Conservation (phyloP, 2,888 invertebrate genomes). For the Nomada lathburiana region DNA sequence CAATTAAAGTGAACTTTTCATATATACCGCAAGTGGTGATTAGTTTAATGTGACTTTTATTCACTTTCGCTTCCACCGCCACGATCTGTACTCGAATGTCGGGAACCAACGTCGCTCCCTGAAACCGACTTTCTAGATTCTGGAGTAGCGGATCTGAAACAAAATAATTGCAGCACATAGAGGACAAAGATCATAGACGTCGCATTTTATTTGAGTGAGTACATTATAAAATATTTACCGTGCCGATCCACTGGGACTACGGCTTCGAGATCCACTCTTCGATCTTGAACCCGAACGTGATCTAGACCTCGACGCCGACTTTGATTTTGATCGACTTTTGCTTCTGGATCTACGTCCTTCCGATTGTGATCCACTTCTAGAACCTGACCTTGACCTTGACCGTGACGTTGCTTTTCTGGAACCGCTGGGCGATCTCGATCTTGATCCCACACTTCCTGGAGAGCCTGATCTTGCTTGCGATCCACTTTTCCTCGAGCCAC, state of each 20-base stretch:
- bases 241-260: conserved; percentile 78
- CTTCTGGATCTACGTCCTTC: conserved; percentile 57
- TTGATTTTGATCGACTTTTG: conserved; percentile 78
- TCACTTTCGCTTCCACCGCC: conserved; percentile 72
- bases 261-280: conserved; percentile 83
- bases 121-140: conserved; percentile 87
- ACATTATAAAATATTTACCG: conserved; percentile 65
- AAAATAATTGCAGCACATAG: not conserved
- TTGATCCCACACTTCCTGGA: conserved; percentile 64
- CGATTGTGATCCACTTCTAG: conserved; percentile 77
- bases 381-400: conserved; percentile 75
- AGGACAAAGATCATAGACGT: too few relatives aligned
- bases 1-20: not conserved
- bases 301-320: conserved; percentile 81
- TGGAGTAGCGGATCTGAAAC: conserved; percentile 85
- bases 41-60: conserved; percentile 11
- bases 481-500: conserved; percentile 80
- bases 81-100: conserved; percentile 75
- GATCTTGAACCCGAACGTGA: conserved; percentile 69
- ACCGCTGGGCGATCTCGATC: conserved; percentile 78
- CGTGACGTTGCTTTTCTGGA: conserved; percentile 60
- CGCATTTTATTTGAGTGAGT: not conserved
- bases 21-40: not conserved
- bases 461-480: conserved; percentile 79
- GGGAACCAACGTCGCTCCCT: conserved; percentile 85